These are phyloP conservation scores for Eremophila alpestris DNA, from an alignment of 2,797 vertebrate genomes.

Conservation along the genomic window DNA sequence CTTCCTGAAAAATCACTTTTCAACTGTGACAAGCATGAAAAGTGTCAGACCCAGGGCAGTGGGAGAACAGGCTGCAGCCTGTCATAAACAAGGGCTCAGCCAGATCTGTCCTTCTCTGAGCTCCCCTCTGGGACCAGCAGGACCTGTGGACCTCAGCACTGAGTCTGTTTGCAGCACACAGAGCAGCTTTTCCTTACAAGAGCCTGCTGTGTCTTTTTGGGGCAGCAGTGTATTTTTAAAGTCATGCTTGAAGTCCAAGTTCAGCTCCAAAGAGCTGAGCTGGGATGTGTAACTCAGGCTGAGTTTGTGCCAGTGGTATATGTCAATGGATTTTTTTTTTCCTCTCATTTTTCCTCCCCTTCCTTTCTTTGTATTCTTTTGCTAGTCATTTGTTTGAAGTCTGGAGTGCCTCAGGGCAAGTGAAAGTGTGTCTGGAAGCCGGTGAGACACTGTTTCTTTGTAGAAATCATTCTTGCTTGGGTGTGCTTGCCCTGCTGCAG, in stretches of 20 bases:
- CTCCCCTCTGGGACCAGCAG: background rate
- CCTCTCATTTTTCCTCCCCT: accelerated
- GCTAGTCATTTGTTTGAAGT: background rate
- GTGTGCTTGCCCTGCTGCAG: background rate
- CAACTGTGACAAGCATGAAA: constrained; percentile 30
- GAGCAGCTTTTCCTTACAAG: background rate
- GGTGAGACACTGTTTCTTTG: background rate
- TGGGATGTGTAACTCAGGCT: background rate
- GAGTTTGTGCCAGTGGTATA: background rate
- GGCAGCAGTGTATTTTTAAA: background rate
- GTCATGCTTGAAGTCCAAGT: background rate
- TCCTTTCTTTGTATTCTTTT: background rate
- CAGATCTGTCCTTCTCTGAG: background rate
- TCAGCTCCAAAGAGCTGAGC: background rate
- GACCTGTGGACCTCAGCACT: background rate
- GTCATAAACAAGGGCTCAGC: background rate
- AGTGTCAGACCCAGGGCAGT: background rate
- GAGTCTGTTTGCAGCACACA: background rate
- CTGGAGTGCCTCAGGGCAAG: background rate
- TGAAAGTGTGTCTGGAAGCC: background rate
- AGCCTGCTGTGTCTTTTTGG: accelerated
- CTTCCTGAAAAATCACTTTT: constrained; percentile 34
- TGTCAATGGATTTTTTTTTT: background rate
- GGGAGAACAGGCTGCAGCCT: background rate
- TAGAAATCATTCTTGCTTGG: background rate